A percentile compares a stretch with the other conserved stretches of the same genome.
Evolutionary conservation across 2,113 vertebrate species (phyloP).

Genomic region (Microcebus jonahi): DNA sequence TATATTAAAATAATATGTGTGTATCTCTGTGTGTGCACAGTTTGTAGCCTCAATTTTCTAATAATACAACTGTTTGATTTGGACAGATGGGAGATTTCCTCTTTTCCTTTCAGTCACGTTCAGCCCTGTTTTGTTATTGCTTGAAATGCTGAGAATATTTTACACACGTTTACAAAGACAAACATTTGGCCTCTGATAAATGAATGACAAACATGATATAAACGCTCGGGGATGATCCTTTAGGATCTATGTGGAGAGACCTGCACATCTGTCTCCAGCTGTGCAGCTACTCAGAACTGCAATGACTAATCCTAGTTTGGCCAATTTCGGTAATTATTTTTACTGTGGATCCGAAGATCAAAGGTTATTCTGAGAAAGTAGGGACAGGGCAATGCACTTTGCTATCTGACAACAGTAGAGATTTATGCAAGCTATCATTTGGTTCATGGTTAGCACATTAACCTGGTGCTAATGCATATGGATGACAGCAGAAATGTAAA

Average conservation of each 20-base stretch:
- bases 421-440: slow-evolving; percentile 82
- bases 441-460: slow-evolving; percentile 83
- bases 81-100: slow-evolving; percentile 84
- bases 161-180: slow-evolving; percentile 86
- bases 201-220: slow-evolving; percentile 89
- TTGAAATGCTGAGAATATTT: slow-evolving; percentile 90
- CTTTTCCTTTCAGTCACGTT: slow-evolving; percentile 69
- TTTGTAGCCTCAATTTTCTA: slow-evolving; percentile 68
- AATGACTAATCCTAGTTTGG: slow-evolving; percentile 79
- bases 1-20: not conserved
- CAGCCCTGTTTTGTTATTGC: slow-evolving; percentile 87
- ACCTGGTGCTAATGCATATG: slow-evolving; percentile 84
- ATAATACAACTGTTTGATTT: slow-evolving; percentile 75
- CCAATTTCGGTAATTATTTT: slow-evolving; percentile 87
- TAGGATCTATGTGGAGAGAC: slow-evolving; percentile 81
- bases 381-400: slow-evolving; percentile 72
- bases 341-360: slow-evolving; percentile 85
- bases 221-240: slow-evolving; percentile 81
- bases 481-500: slow-evolving; percentile 85
- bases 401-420: slow-evolving; percentile 80
- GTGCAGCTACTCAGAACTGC: slow-evolving; percentile 82
- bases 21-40: not conserved
- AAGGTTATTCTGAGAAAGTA: slow-evolving; percentile 87
- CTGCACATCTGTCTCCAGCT: slow-evolving; percentile 89
- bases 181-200: slow-evolving; percentile 89